Conservation (phyloP, 2,113 vertebrate species). For the Sakesphorus luctuosus region DNA sequence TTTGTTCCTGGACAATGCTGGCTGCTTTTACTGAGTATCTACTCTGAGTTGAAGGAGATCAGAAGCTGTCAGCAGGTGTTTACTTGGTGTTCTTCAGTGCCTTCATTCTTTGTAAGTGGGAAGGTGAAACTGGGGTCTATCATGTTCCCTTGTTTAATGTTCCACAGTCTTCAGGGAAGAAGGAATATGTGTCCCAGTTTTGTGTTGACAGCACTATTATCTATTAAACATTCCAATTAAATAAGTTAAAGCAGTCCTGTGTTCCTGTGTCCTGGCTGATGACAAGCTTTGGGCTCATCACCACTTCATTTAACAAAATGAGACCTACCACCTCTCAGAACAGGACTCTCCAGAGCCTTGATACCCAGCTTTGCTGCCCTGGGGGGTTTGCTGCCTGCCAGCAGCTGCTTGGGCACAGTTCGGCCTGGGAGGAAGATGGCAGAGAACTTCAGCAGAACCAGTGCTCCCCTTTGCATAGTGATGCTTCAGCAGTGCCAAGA, state of each 20-base stretch:
- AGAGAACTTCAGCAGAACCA: background rate
- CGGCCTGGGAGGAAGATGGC: background rate
- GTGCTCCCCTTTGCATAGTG: background rate
- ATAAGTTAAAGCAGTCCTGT: background rate
- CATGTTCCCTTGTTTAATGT: background rate
- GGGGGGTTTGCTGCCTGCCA: background rate
- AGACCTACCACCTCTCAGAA: background rate
- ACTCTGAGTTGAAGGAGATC: background rate
- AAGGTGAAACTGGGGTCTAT: background rate
- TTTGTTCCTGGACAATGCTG: background rate
- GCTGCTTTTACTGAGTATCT: background rate
- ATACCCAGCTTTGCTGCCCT: background rate
- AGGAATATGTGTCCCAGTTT: background rate
- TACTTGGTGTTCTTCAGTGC: background rate
- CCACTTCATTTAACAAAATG: background rate
- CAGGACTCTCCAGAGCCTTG: background rate
- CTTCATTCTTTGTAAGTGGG: background rate
- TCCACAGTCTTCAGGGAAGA: background rate
- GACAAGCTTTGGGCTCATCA: background rate
- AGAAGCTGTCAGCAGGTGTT: background rate
- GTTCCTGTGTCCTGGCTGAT: background rate
- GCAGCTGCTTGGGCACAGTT: background rate
- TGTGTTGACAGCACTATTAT: background rate
- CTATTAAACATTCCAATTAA: conserved; percentile 41
- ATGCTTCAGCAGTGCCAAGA: background rate